phyloP scores from a whole-genome alignment of 2,888 invertebrate species.

The Chouioia cunea region DNA sequence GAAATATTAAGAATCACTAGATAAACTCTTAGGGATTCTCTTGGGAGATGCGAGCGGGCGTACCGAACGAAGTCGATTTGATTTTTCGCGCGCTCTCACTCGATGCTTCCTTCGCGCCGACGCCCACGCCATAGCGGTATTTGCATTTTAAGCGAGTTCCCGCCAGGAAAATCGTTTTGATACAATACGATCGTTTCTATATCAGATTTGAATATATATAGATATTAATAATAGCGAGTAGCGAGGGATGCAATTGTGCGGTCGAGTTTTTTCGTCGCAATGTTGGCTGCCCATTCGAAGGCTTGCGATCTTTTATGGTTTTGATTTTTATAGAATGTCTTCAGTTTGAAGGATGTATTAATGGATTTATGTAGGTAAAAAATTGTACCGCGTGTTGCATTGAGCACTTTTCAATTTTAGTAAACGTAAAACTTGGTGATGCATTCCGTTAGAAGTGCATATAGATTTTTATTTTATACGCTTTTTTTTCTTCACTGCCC shows the following conservation, averaged over 20 bases:
- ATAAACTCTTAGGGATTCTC: too few species aligned
- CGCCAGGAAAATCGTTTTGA: slow-evolving; percentile 35
- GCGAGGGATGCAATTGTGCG: background rate
- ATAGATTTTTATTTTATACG: too few species aligned
- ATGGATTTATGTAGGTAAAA: too few species aligned
- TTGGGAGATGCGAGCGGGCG: background rate
- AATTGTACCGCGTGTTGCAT: too few species aligned
- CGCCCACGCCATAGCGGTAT: background rate
- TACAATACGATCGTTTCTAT: slow-evolving; percentile 37
- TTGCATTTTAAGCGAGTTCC: slow-evolving; percentile 44
- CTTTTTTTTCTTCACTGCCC: too few species aligned
- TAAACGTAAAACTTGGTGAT: too few species aligned
- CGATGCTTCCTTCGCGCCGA: background rate
- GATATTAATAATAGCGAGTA: background rate
- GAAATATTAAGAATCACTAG: too few species aligned
- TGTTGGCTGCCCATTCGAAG: background rate
- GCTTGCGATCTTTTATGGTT: background rate
- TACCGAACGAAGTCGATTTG: slow-evolving; percentile 35
- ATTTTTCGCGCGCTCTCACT: slow-evolving; percentile 15
- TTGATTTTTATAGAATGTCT: too few species aligned
- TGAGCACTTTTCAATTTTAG: too few species aligned
- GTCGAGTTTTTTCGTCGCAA: background rate
- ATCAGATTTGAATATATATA: slow-evolving; percentile 35
- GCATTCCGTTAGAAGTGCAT: too few species aligned
- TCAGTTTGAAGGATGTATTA: too few species aligned